Evolutionary conservation across 30 jellyfish, hydroid and myxozoan genomes (phyloP), one percentile per base, ranked within the genome.

Genomic region (Catostylus mosaicus): DNA sequence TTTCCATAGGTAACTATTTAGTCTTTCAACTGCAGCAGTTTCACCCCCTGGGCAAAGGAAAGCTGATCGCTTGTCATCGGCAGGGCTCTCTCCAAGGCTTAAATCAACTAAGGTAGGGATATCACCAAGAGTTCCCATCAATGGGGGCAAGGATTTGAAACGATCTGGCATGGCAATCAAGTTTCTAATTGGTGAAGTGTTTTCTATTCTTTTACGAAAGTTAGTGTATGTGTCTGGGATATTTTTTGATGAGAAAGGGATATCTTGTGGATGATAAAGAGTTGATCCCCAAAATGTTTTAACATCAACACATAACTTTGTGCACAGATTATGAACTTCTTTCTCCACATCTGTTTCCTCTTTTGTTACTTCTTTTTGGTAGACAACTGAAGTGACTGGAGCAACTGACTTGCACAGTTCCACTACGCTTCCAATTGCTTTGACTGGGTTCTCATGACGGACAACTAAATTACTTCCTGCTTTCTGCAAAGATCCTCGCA

Each of bases 261-360:
- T 27, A 45, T 71, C 95, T 29, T 74, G 69, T 16, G 50, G 54
- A 59, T 87, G 96, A 56, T 24, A 87, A 30, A 87, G 77, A 12
- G 96, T 64, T 1, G 91, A 78, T 27, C 96, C 96, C 96, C 96
- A 87, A 68, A 87, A 51, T n/a, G 72, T 0, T 50, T 65, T 18
- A 18, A 35, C 62, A 32, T 52, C 75, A 16, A 87, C 60, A 12
- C 89, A 50, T 29, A 43, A 12, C 20, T 70, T 33, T 34, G 52
- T 72, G 51, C 92, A 77, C 8, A 78, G n/a, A 20, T 12, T 45
- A 18, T 47, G 26, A 1, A 87, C 0, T 7, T 32, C 30, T 8
- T 23, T 35, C 60, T 87, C 96, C 16, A 87, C 82, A 12, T 87
- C 88, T 11, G 35, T 50, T 48, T 87, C 96, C 60, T 87, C 96